Evolutionary conservation across 2,888 invertebrate genomes (phyloP), one percentile per base, ranked within the genome.

Genomic region (Lycocerus yunnanus): DNA sequence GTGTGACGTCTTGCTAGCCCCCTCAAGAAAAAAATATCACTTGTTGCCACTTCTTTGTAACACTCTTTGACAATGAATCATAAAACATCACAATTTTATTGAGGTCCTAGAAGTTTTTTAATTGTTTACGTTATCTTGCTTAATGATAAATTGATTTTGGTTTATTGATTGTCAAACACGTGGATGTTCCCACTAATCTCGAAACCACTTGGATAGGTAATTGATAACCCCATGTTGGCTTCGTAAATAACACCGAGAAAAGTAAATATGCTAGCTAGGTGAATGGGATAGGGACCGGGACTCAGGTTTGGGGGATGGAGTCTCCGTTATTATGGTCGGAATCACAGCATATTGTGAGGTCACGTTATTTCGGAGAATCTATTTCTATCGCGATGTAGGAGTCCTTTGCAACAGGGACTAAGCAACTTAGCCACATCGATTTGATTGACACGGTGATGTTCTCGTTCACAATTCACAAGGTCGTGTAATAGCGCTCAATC

Each of bases 1-100:
- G 91, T 89, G 90, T 91, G 91, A 88, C 87, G 85, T 83, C 77
- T 83, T 82, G 78, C 80, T 71, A 76, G 78, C 80, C 82, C 79
- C 74, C 78, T 80, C 78, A 79, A 76, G 77, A 77, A 76, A 80
- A 82, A 78, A 80, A 78, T 81, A 80, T 81, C 78, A 80, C 80
- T 76, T 77, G 76, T 78, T 79, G 78, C 77, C 67, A 76, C 68
- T 69, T 68, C 58, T 73, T 75, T 65, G 24, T 13, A 59, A 68
- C 69, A 73, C 66, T 59, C 58, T 73, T 68, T 63, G 60, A 69
- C n/a, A 69, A 58, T 43, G 69, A 61, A 6, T 61, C 16, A 18
- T 20, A 68, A 58, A 68, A 66, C 71, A 74, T 71, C n/a, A 43
- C 43, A 43, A 43, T 68, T 74, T 58, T 61, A 59, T 16, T 61